These are phyloP conservation scores for Lasioglossum calceatum DNA, from an alignment of 2,888 invertebrate species.

Conservation along the genomic window DNA sequence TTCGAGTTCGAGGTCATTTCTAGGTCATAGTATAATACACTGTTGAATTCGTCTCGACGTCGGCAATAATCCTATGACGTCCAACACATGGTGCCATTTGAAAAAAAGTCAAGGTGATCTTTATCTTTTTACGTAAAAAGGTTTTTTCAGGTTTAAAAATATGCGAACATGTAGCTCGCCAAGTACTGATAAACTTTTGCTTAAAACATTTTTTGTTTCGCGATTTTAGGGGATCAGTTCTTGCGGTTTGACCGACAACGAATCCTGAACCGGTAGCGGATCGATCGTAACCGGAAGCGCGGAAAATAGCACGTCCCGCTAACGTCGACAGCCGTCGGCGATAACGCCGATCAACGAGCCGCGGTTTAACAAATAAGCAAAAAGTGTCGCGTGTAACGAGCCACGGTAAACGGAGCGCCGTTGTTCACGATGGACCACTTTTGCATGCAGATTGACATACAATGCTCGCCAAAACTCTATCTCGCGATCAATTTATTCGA, in stretches of 20 bases:
- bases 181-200: too few relatives aligned
- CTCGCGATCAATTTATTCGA: not conserved
- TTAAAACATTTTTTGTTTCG: not conserved
- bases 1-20: too few relatives aligned
- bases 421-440: not conserved
- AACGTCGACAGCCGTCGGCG: slow-evolving; percentile 1
- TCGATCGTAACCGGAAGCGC: not conserved
- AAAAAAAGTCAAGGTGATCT: too few relatives aligned
- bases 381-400: slow-evolving; percentile 27
- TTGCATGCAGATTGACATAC: not conserved
- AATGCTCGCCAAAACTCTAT: not conserved
- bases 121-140: too few relatives aligned
- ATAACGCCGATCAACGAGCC: slow-evolving; percentile 9
- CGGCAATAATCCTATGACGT: too few relatives aligned
- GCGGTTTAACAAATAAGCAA: slow-evolving; percentile 37
- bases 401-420: not conserved
- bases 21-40: too few relatives aligned
- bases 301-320: not conserved
- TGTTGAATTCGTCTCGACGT: too few relatives aligned
- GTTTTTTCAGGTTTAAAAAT: too few relatives aligned
- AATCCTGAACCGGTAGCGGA: not conserved
- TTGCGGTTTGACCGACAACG: not conserved
- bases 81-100: too few relatives aligned
- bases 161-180: too few relatives aligned
- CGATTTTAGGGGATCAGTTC: not conserved